Evolutionary conservation across 2,113 vertebrate species (phyloP).

Genomic region (Sula dactylatra): DNA sequence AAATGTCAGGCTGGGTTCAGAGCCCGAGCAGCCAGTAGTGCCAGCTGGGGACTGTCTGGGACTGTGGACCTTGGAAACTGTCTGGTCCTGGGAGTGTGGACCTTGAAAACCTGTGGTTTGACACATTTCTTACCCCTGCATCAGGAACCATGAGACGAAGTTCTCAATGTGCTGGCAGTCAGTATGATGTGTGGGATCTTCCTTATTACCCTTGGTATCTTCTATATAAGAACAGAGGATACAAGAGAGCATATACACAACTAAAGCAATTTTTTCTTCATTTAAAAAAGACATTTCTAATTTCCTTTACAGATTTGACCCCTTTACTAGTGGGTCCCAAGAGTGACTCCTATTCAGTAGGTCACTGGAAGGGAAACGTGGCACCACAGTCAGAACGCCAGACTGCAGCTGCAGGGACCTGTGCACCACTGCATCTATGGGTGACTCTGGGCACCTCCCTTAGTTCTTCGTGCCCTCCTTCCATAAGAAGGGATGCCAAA

Average conservation of each 20-base stretch:
- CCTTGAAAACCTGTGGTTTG: not conserved
- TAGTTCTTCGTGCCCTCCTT: not conserved
- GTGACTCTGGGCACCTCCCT: not conserved
- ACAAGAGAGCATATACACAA: not conserved
- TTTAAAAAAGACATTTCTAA: not conserved
- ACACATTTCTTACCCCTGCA: not conserved
- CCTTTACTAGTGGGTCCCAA: not conserved
- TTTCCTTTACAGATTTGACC: not conserved
- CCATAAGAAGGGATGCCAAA: fast-evolving
- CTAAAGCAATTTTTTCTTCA: not conserved
- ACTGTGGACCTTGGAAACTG: not conserved
- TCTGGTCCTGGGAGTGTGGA: not conserved
- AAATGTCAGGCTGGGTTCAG: not conserved
- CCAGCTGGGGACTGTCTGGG: not conserved
- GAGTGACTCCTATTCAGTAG: not conserved
- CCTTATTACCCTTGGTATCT: not conserved
- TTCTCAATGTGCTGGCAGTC: not conserved
- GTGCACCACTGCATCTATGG: fast-evolving
- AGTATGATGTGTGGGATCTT: not conserved
- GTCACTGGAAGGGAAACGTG: not conserved
- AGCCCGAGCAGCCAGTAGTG: not conserved
- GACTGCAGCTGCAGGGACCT: too few species aligned
- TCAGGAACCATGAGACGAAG: not conserved
- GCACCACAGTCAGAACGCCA: fast-evolving
- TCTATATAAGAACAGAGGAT: not conserved